Evolutionary conservation across 2,888 invertebrate genomes (phyloP).

Genomic region (Seira sanloemensis): DNA sequence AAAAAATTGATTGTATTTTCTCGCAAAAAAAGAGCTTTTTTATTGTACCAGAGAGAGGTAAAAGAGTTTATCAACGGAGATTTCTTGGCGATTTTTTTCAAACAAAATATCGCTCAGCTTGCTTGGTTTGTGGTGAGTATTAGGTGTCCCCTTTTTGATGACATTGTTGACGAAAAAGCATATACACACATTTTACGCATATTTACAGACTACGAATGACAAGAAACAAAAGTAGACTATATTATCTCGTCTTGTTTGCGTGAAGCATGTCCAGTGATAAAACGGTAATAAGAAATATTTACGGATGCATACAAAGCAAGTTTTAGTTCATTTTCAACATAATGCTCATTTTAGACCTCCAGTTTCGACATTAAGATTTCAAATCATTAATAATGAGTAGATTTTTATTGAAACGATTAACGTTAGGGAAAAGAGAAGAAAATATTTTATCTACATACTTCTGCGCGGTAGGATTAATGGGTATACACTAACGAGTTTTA

Average conservation of each 20-base stretch:
- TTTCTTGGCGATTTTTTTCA: background rate
- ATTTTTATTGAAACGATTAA: conserved; percentile 1
- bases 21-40: background rate
- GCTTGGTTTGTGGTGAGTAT: conserved; percentile 1
- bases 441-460: conserved; percentile 8
- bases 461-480: too few relatives aligned
- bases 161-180: background rate
- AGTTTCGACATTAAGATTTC: conserved; percentile 51
- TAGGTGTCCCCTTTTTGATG: background rate
- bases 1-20: too few relatives aligned
- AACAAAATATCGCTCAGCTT: background rate
- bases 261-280: conserved; percentile 55
- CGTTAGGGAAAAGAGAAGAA: background rate
- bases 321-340: conserved; percentile 64
- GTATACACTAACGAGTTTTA: too few relatives aligned
- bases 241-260: conserved; percentile 37
- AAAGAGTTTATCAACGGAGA: background rate
- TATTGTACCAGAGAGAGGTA: conserved; percentile 7
- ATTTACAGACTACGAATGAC: conserved; percentile 10
- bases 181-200: background rate
- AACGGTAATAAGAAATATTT: too few relatives aligned
- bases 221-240: background rate
- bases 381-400: background rate
- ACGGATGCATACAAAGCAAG: conserved; percentile 53
- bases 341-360: conserved; percentile 66